Base-by-base conservation (phyloP, 2,113 vertebrate genomes). In the Amia ocellicauda region DNA sequence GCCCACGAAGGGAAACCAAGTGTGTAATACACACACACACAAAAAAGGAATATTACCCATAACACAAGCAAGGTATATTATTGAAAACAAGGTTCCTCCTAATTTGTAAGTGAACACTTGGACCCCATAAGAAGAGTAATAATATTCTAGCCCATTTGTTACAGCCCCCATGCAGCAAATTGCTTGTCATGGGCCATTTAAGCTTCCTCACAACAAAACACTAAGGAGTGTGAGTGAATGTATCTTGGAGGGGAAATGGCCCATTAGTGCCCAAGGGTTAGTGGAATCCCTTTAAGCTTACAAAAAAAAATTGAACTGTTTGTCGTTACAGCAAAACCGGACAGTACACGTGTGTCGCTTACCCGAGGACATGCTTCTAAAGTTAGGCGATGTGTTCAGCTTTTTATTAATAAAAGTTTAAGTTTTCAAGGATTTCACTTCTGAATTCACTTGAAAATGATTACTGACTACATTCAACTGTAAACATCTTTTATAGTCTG, bases 101-200 rank as follows among this genome's bases (percentile, higher is more conserved):
- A 77, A 74, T 78, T 72, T 74, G 55, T 80, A 72, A 73, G 60
- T 69, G 53, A 74, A 70, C 62, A 64, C 42, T 45, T 19, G 64
- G 68, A 78, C 73, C 51, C 36, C 45, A 74, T 26, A 67, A 70
- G 53, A 61, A 79, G 64, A 47, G n/a, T 75, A 69, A 65, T 66
- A 80, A 65, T 68, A 62, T 83, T 78, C 67, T 74, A 77, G 67
- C 43, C 73, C 63, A 82, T 83, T 85, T 88, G 80, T 85, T 77
- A 68, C 59, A 68, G 63, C 76, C 78, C 71, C 76, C 78, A 72
- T 64, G 71, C 67, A 70, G 71, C 83, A 88, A 85, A 86, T 80
- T 83, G 74, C 72, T 84, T 86, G 79, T 78, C 78, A 83, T 76
- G 71, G 72, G 81, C 81, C 75, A 75, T 82, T 84, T 86, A 71